phyloP scores from a whole-genome alignment of 2,113 vertebrate genomes.

The Protobothrops mucrosquamatus region DNA sequence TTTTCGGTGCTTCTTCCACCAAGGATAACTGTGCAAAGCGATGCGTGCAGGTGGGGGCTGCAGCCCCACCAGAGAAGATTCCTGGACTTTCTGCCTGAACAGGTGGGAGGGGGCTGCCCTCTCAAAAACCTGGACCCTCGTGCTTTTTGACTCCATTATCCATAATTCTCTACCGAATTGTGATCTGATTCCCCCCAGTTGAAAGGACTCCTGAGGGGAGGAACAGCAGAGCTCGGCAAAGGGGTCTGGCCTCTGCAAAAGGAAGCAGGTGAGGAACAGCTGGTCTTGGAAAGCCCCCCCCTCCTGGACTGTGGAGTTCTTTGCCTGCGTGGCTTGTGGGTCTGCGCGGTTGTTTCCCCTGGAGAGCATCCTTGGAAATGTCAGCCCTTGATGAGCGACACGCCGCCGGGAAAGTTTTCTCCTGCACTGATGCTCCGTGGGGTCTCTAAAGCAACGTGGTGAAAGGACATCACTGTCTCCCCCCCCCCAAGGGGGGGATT shows the following conservation, averaged over 20 bases:
- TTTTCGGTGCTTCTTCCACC: slow-evolving; percentile 54
- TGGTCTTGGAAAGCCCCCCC: slow-evolving; percentile 19
- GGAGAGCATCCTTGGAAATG: background rate
- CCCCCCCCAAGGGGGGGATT: background rate
- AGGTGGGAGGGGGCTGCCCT: background rate
- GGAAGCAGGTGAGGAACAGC: slow-evolving; percentile 50
- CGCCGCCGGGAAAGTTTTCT: slow-evolving; percentile 12
- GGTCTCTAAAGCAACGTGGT: background rate
- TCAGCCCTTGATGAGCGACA: rapidly evolving
- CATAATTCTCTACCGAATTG: slow-evolving; percentile 2
- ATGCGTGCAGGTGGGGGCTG: slow-evolving; percentile 57
- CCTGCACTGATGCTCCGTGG: background rate
- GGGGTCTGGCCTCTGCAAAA: background rate
- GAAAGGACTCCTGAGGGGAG: slow-evolving; percentile 46
- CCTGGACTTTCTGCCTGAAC: background rate
- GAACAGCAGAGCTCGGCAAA: slow-evolving; percentile 37
- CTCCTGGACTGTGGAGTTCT: background rate
- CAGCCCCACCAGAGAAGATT: background rate
- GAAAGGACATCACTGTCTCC: background rate
- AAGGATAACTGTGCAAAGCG: slow-evolving; percentile 17
- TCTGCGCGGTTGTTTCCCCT: too few relatives aligned
- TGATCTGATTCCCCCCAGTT: slow-evolving; percentile 52
- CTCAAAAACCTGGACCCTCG: slow-evolving; percentile 15
- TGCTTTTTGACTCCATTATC: slow-evolving; percentile 20
- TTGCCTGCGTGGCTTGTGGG: background rate